phyloP scores from a whole-genome alignment of 2,888 invertebrate species.

The Deilephila porcellus region DNA sequence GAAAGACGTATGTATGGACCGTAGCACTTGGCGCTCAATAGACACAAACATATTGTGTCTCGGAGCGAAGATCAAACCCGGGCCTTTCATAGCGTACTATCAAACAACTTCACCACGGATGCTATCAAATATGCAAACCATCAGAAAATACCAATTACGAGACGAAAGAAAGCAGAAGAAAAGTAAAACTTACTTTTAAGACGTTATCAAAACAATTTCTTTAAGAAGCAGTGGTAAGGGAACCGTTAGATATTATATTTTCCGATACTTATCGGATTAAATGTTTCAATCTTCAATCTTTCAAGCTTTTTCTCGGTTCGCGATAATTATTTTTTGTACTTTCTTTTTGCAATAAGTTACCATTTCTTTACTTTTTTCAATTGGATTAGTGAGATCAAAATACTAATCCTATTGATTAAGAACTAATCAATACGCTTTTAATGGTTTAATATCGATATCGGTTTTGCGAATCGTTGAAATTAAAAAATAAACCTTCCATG shows the following conservation, averaged over 20 bases:
- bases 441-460: too few relatives aligned
- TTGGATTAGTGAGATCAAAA: not conserved
- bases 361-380: not conserved
- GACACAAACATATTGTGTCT: too few relatives aligned
- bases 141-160: too few relatives aligned
- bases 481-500: too few relatives aligned
- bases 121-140: too few relatives aligned
- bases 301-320: slow-evolving; percentile 4
- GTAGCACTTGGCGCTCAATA: too few relatives aligned
- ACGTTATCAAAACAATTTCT: too few relatives aligned
- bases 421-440: not conserved
- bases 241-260: slow-evolving; percentile 4
- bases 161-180: too few relatives aligned
- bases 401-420: not conserved
- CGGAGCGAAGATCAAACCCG: too few relatives aligned
- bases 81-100: not conserved
- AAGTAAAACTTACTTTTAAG: not conserved
- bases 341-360: not conserved
- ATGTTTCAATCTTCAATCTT: slow-evolving; percentile 19
- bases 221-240: not conserved
- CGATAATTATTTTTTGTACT: not conserved
- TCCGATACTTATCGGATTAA: slow-evolving; percentile 8
- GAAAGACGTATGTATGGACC: too few relatives aligned
- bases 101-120: not conserved
- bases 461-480: too few relatives aligned